Base-by-base conservation (phyloP, 2,797 vertebrate species). In the Clarias fuscus region DNA sequence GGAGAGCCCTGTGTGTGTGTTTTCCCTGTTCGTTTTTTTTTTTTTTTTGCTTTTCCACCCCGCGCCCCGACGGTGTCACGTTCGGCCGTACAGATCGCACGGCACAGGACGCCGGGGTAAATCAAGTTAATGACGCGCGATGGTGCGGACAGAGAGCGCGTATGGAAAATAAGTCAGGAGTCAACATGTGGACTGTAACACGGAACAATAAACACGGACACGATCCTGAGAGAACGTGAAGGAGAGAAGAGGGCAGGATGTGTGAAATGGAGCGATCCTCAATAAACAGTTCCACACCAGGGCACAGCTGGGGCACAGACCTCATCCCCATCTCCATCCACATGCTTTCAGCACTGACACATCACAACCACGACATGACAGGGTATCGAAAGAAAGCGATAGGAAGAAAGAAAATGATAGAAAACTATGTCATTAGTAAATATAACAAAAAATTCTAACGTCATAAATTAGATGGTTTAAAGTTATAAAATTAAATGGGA, bases 51-150 rank as follows among this genome's bases (percentile, higher is more conserved):
- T 71, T 88, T 79, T 79, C 76, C 70, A 72, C 33, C 6, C 58
- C 67, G 14, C 8, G 58, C 27, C 68, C 61, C 10, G 15, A 15
- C 64, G 71, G 70, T 70, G 77, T 53, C 48, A 61, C 73, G n/a
- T 30, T 43, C 8, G 20, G 65, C 33, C 15, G 15, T 43, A 37
- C 20, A 20, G 68, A 48, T 82, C 78, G 56, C 58, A 11, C 18
- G 77, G 59, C 79, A 5, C n/a, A 11, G 27, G 48, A 62, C 30
- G 43, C 67, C 70, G 10, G 84, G 70, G 81, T 76, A 86, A 85
- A 85, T 76, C 48, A 76, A 37, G 65, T 67, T 71, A 82, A 82
- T 77, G 82, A 43, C 11, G 82, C 77, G 80, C 24, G 86, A 67
- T 59, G 82, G 79, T 30, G 86, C 85, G 64, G 71, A 73, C 61